Percentiles rank a stretch among this genome's conserved stretches.
Evolutionary conservation across 2,113 vertebrate species (phyloP).

Genomic region (Coregonus clupeaformis): DNA sequence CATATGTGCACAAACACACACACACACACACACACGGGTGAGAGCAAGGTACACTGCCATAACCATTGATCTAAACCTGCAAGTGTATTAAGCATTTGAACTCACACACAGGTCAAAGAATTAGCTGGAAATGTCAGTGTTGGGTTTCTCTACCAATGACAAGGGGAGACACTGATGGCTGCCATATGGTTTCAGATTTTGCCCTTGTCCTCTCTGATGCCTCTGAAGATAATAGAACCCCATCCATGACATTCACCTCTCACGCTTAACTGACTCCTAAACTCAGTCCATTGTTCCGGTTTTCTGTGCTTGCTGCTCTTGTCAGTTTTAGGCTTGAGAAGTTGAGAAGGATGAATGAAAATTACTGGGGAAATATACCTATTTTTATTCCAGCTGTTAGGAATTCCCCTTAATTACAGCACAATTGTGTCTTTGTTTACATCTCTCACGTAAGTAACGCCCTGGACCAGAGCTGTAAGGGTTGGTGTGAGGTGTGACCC

Average conservation of each 20-base stretch:
- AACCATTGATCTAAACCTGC: neutral
- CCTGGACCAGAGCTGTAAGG: too few species aligned
- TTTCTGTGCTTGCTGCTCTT: neutral
- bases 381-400: too few species aligned
- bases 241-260: constrained; percentile 17
- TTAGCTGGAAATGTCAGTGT: constrained; percentile 52
- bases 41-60: neutral
- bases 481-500: too few species aligned
- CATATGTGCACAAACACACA: too few species aligned
- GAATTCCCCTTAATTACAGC: too few species aligned
- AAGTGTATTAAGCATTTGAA: constrained; percentile 39
- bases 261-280: neutral
- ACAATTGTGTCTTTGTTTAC: too few species aligned
- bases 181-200: constrained; percentile 68
- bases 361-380: too few species aligned
- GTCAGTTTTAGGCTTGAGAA: neutral
- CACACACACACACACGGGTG: neutral
- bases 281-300: neutral
- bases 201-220: constrained; percentile 27
- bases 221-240: constrained; percentile 50
- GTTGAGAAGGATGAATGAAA: neutral
- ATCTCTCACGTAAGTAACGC: too few species aligned
- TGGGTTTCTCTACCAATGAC: constrained; percentile 51
- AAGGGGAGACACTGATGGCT: constrained; percentile 51
- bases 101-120: constrained; percentile 44